Evolutionary conservation across 2,113 vertebrate genomes (phyloP).

Genomic region (Crocuta crocuta): DNA sequence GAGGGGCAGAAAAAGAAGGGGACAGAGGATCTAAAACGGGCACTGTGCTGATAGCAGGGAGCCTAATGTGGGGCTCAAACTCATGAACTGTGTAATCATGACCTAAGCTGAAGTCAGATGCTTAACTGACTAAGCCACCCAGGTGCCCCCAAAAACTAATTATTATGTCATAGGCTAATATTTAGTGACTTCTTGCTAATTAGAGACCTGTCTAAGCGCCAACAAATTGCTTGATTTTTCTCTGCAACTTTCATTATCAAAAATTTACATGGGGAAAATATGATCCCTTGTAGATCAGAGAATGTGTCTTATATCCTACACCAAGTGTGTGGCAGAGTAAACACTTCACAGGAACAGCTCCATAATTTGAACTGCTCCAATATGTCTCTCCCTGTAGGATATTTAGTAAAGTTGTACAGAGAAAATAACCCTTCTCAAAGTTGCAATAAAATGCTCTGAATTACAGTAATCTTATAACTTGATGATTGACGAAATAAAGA

Average conservation of each 20-base stretch:
- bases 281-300: background rate
- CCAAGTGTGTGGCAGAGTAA: background rate
- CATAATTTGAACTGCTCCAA: background rate
- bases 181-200: conserved; percentile 7
- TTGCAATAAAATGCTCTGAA: background rate
- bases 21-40: too few relatives aligned
- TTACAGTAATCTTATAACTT: background rate
- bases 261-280: background rate
- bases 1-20: too few relatives aligned
- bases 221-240: background rate
- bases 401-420: background rate
- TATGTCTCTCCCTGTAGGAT: background rate
- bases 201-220: background rate
- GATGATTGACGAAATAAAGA: background rate
- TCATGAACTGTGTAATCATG: too few relatives aligned
- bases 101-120: too few relatives aligned
- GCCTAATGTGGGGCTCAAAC: too few relatives aligned
- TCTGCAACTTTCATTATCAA: background rate
- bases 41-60: too few relatives aligned
- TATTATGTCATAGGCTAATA: background rate
- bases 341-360: background rate
- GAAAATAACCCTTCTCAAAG: background rate
- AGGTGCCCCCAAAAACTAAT: background rate
- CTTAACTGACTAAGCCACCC: too few relatives aligned
- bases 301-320: fast-evolving